phyloP scores from a whole-genome alignment of 2,113 vertebrate species.

The Girardinichthys multiradiatus region DNA sequence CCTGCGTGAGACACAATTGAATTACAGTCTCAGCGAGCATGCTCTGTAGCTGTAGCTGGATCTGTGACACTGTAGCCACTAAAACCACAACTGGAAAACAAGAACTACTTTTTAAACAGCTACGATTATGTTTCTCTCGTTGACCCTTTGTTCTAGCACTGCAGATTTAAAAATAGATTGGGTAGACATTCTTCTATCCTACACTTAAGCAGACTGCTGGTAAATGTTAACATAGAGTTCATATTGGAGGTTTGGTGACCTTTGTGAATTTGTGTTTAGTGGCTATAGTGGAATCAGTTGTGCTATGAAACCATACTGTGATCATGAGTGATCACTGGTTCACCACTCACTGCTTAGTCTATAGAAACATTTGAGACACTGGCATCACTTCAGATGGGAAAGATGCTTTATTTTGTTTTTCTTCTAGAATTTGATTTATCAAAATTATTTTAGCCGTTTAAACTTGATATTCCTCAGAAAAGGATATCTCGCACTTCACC shows the following conservation, averaged over 20 bases:
- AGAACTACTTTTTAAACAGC: not conserved
- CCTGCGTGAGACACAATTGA: slow-evolving; percentile 78
- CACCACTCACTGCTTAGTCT: slow-evolving; percentile 10
- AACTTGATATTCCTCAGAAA: slow-evolving; percentile 24
- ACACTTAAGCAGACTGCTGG: not conserved
- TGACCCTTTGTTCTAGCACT: not conserved
- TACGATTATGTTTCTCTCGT: not conserved
- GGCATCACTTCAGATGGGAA: slow-evolving; percentile 17
- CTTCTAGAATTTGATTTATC: not conserved
- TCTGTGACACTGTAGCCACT: slow-evolving; percentile 56
- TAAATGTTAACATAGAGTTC: not conserved
- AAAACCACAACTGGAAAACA: slow-evolving; percentile 12
- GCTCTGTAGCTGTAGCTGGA: slow-evolving; percentile 43
- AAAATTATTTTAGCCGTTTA: slow-evolving; percentile 7
- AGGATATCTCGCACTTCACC: slow-evolving; percentile 1
- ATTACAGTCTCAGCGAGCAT: slow-evolving; percentile 66
- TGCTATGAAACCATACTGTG: slow-evolving; percentile 33
- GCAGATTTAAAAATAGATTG: not conserved
- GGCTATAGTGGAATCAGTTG: slow-evolving; percentile 21
- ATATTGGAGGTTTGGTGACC: not conserved
- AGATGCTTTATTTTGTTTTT: slow-evolving; percentile 3
- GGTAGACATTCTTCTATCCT: not conserved
- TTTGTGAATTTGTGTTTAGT: slow-evolving; percentile 28
- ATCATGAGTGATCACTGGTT: slow-evolving; percentile 56
- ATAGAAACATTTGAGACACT: slow-evolving; percentile 15